Base-by-base conservation (phyloP, 1,140 invertebrate genomes). In the Drosophila hydei region DNA sequence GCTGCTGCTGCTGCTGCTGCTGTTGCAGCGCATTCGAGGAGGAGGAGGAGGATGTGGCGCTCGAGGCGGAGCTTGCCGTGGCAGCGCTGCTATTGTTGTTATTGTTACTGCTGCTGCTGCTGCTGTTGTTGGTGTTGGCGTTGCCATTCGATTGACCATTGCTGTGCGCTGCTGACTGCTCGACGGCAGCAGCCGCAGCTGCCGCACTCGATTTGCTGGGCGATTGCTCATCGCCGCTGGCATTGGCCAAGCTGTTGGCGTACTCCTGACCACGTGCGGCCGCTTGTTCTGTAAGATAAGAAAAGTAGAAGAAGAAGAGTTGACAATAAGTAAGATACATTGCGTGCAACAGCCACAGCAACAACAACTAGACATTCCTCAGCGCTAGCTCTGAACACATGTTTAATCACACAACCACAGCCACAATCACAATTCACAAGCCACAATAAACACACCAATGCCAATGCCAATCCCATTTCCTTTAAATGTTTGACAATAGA, bases 201-300 rank as follows among this genome's bases (percentile, higher is more conserved):
- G 56, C 47, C 23, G 30, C 67, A 30, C 52, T 60, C 0, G 73
- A 48, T 42, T 91, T 91, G 27, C 68, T 90, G 4, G 89, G 89
- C 48, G 89, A 89, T 30, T 90, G 85, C 58, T 88, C 85, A 40
- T 91, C 89, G 16, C 76, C 80, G 42, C 80, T 85, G 74, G 81
- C 80, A 59, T 85, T 85, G 74, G 81, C 77, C 77, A 85, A 27
- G 21, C 78, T 85, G 63, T 61, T 80, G 42, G 81, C 71, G 16
- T 91, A 91, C 16, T 91, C 89, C 73, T 87, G 85, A 52, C 76
- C 89, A 74, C 89, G 81, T 54, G 89, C 74, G 63, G 59, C 76
- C 0, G 81, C 81, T 88, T 91, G 89, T 64, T 91, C 89, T 91
- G 72, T 7, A 58, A 42, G n/a, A 30, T 47, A 43, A 50, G 42